Evolutionary conservation across 2,888 invertebrate species (phyloP), one percentile per base, ranked within the genome.

Genomic region (Cephus runcator): DNA sequence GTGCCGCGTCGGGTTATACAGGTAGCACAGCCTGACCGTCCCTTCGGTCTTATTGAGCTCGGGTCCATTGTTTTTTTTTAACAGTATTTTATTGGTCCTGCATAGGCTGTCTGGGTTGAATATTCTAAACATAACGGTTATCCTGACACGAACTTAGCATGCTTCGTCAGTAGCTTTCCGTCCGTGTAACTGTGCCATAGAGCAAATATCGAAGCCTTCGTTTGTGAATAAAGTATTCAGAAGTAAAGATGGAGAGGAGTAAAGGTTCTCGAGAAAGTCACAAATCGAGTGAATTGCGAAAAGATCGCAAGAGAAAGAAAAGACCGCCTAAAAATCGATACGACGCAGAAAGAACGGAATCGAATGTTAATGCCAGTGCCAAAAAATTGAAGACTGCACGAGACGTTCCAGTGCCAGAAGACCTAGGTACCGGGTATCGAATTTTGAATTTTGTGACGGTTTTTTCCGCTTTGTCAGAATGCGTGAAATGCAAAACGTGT

Each of bases 401-500:
- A 69, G 69, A 69, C n/a, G 15, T 69, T 69, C 69, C 69, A 30
- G 69, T 30, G 30, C 69, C 69, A 69, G 69, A 69, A 30, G 69
- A 69, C 3, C 33, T 6, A n/a, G 15, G 11, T 12, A 69, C 11
- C 15, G 69, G 30, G 0, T n/a, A 69, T 69, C 30, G 30, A n/a
- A 69, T 69, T 69, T 69, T 69, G 69, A 69, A 69, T 31, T n/a
- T 69, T 31, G 3, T 69, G 11, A 31, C n/a, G 11, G 30, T 69
- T 11, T 69, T 69, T 69, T 69, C n/a, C 12, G 1, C 69, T 31
- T 69, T 69, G 69, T 69, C 69, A 69, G 69, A 73, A 77, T 68
- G 73, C 31, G 69, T 75, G 69, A 73, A 74, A 56, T 77, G 74
- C 34, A 68, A 73, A 40, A 77, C 30, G n/a, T 75, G 73, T 79